Percentiles rank a stretch among this genome's conserved stretches.
phyloP scores from a whole-genome alignment of 1,140 invertebrate species.

The Rhagoletis pomonella region DNA sequence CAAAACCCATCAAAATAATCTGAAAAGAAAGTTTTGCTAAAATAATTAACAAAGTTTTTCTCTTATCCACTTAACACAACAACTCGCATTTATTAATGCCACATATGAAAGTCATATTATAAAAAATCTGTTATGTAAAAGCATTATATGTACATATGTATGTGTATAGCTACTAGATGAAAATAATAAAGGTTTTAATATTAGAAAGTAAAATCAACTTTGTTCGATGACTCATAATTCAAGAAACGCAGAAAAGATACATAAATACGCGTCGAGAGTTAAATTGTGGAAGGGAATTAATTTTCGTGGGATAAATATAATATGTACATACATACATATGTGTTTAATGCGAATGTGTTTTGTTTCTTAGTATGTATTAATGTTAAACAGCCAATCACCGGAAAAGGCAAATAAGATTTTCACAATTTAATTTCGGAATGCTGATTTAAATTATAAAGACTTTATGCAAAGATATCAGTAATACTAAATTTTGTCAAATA shows the following conservation, averaged over 20 bases:
- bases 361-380: no score
- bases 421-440: no score
- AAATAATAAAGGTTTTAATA: no score
- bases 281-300: not conserved
- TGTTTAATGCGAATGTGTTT: no score
- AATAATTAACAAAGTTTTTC: constrained; percentile 8
- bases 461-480: no score
- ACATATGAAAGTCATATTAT: not conserved
- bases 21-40: not conserved
- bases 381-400: no score
- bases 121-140: not conserved
- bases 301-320: not conserved
- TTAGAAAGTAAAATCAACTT: not conserved
- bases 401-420: no score
- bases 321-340: not conserved
- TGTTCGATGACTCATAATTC: not conserved
- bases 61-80: not conserved
- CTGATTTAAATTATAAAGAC: no score
- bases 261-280: not conserved
- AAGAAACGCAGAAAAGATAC: not conserved
- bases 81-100: constrained; percentile 7
- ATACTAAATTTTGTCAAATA: no score
- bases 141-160: not conserved
- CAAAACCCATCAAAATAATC: constrained; percentile 15
- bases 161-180: not conserved